These are phyloP conservation scores for Fulica atra DNA, from an alignment of 2,113 vertebrate genomes.

Conservation along the genomic window DNA sequence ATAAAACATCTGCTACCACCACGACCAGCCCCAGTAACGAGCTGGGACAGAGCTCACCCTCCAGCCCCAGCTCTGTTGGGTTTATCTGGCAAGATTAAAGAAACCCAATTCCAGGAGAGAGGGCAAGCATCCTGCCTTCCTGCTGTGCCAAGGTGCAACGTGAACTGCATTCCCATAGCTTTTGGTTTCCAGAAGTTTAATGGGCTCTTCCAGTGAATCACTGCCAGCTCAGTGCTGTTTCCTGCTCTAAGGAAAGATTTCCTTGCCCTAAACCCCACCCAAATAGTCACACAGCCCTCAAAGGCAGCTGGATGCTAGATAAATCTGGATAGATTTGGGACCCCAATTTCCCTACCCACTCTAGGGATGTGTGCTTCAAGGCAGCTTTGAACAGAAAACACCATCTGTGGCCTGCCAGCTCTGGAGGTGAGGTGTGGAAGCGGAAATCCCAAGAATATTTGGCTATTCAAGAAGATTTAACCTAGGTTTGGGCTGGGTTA, in stretches of 20 bases:
- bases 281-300: accelerated
- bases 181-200: accelerated
- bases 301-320: too few species aligned
- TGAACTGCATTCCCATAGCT: accelerated
- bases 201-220: neutral
- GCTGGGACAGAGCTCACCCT: neutral
- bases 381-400: accelerated
- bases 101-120: neutral
- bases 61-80: neutral
- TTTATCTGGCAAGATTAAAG: neutral
- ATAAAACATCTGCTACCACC: neutral
- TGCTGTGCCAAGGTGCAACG: neutral
- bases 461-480: too few species aligned
- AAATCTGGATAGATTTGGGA: neutral
- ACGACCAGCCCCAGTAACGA: accelerated
- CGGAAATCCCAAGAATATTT: too few species aligned
- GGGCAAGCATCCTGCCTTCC: too few species aligned
- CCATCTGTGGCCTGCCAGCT: accelerated
- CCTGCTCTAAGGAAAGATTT: accelerated
- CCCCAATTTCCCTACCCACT: too few species aligned
- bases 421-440: accelerated
- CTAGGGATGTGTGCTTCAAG: accelerated
- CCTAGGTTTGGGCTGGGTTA: too few species aligned
- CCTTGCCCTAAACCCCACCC: neutral
- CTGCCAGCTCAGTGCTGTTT: neutral